Percentiles rank a stretch among this genome's conserved stretches.
These are phyloP conservation scores for Dromococcyx pavoninus DNA, from an alignment of 2,797 vertebrate genomes.

Conservation along the genomic window DNA sequence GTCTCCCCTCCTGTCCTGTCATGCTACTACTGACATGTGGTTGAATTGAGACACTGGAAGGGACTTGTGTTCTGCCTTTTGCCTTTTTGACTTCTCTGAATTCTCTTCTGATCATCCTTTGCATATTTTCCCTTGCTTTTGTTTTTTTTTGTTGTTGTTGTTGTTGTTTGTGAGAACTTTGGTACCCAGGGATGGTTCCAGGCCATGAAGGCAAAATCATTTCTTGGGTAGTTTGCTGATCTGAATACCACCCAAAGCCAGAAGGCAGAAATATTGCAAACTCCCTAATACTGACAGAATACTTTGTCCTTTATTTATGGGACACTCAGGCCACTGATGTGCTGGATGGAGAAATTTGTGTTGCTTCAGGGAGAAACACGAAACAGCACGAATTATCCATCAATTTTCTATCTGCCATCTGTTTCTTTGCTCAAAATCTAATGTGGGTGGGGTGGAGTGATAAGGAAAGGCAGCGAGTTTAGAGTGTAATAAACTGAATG, in stretches of 20 bases:
- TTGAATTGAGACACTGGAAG: background rate
- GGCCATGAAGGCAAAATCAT: background rate
- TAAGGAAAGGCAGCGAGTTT: background rate
- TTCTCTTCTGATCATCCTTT: background rate
- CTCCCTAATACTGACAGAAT: background rate
- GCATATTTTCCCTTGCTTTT: background rate
- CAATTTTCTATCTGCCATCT: background rate
- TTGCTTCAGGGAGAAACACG: background rate
- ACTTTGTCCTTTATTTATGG: background rate
- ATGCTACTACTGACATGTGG: background rate
- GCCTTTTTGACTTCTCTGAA: background rate
- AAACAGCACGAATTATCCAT: background rate
- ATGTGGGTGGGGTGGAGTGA: background rate
- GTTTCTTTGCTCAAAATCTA: background rate
- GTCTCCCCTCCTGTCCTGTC: background rate
- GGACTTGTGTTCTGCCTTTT: background rate
- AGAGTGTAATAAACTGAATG: background rate
- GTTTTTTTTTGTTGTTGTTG: background rate
- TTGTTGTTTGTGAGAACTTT: background rate
- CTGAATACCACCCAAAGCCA: background rate
- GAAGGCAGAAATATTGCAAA: background rate
- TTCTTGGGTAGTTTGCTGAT: background rate
- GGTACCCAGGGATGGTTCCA: rapidly evolving
- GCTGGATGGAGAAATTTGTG: background rate
- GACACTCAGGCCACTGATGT: background rate